A percentile compares a stretch with the other conserved stretches of the same genome.
Conservation (phyloP, 2,113 vertebrate genomes). For the Tachysurus fulvidraco region DNA sequence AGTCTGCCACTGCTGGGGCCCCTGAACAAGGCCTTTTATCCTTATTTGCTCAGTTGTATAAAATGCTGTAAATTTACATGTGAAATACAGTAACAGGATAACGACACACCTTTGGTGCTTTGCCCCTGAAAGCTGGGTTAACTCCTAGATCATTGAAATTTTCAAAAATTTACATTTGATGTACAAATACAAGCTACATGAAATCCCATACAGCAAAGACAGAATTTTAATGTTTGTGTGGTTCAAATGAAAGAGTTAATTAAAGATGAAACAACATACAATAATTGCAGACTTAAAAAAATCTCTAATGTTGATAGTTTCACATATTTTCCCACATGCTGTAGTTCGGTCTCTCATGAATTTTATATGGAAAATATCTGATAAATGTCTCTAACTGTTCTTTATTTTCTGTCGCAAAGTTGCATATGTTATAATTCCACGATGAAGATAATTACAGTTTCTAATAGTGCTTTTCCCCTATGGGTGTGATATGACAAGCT, state of each 20-base stretch:
- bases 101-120: neutral
- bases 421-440: neutral
- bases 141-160: neutral
- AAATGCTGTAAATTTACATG: neutral
- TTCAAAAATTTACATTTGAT: too few species aligned
- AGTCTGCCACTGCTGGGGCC: too few species aligned
- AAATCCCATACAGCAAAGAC: too few species aligned
- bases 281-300: neutral
- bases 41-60: too few species aligned
- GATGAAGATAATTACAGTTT: neutral
- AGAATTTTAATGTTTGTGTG: too few species aligned
- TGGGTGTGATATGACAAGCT: neutral
- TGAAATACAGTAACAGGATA: neutral
- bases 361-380: neutral
- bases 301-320: neutral
- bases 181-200: neutral
- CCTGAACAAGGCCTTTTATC: too few species aligned
- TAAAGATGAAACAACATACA: neutral
- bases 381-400: neutral
- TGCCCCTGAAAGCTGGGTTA: neutral
- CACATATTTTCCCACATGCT: neutral
- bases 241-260: neutral
- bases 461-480: neutral
- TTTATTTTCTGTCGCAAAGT: neutral
- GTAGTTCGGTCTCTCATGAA: neutral